Evolutionary conservation across 2,797 vertebrate genomes (phyloP).

Genomic region (Phoxinus dragarum): DNA sequence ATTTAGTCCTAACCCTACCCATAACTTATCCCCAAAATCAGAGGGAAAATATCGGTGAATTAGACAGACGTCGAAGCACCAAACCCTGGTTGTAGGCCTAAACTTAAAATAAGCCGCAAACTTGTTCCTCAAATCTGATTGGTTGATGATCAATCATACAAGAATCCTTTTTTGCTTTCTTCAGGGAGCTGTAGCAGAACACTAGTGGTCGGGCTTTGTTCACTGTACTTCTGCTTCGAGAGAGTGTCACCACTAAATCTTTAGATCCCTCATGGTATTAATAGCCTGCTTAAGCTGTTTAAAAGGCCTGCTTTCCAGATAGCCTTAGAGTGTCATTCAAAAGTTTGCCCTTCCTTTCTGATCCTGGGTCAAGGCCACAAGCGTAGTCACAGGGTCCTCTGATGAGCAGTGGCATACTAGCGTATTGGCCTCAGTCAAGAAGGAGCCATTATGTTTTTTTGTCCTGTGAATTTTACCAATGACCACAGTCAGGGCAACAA

Average conservation of each 20-base stretch:
- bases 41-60: neutral
- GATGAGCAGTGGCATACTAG: neutral
- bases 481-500: neutral
- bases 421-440: neutral
- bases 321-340: conserved; percentile 51
- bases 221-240: conserved; percentile 5
- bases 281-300: conserved; percentile 67
- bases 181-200: neutral
- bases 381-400: neutral
- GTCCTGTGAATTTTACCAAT: neutral
- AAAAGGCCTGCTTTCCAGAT: conserved; percentile 58
- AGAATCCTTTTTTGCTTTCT: neutral
- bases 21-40: neutral
- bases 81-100: neutral
- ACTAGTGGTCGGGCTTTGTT: neutral
- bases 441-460: neutral
- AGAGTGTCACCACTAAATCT: conserved; percentile 59
- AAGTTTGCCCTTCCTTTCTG: conserved; percentile 40
- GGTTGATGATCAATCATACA: neutral
- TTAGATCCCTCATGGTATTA: conserved; percentile 65
- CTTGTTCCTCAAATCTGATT: neutral
- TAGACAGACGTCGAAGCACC: too few species aligned
- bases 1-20: neutral
- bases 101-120: neutral
- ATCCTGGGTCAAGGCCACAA: conserved; percentile 17